phyloP scores from a whole-genome alignment of 2,113 vertebrate genomes.

The Paramisgurnus dabryanus region DNA sequence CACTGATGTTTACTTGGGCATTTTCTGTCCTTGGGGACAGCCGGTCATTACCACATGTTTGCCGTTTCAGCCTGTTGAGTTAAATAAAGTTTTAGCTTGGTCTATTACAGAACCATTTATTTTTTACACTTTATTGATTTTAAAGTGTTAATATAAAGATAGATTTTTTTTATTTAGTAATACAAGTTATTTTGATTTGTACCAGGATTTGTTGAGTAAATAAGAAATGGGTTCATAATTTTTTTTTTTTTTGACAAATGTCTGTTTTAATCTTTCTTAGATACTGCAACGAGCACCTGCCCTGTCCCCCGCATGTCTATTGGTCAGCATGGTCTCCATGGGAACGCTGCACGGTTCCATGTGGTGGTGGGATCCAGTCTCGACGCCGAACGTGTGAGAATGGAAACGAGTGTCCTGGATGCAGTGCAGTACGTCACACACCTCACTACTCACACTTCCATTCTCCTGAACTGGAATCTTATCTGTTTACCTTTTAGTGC shows the following conservation, averaged over 20 bases:
- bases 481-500: background rate
- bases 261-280: conserved; percentile 66
- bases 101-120: background rate
- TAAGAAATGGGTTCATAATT: background rate
- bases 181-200: background rate
- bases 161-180: background rate
- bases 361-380: conserved; percentile 92
- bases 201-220: background rate
- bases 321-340: conserved; percentile 96
- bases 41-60: conserved; percentile 9
- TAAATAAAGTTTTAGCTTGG: background rate
- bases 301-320: conserved; percentile 91
- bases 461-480: background rate
- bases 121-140: background rate
- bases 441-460: background rate
- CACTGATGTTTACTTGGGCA: background rate
- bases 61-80: background rate
- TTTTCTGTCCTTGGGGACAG: conserved; percentile 22
- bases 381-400: conserved; percentile 91
- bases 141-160: background rate
- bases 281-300: conserved; percentile 95
- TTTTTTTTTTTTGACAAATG: background rate
- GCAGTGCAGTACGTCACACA: conserved; percentile 78
- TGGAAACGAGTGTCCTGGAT: conserved; percentile 91
- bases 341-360: conserved; percentile 93